Evolutionary conservation across 2,888 invertebrate species (phyloP).

Genomic region (Meta bourneti): DNA sequence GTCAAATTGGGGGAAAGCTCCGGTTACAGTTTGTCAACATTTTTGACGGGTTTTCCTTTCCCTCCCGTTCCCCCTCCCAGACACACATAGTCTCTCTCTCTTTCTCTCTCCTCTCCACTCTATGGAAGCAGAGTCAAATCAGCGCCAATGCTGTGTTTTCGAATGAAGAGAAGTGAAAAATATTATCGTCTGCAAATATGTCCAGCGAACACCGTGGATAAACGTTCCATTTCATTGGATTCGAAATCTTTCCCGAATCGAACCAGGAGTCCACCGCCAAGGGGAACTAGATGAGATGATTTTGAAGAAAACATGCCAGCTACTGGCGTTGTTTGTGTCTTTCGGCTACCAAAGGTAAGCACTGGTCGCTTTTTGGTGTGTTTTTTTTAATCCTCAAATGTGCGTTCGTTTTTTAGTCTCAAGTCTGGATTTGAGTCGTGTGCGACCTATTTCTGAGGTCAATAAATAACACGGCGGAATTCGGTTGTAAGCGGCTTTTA

Average conservation of each 20-base stretch:
- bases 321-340: slow-evolving; percentile 76
- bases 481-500: too few relatives aligned
- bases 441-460: neutral
- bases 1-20: slow-evolving; percentile 68
- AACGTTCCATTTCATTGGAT: slow-evolving; percentile 45
- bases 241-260: slow-evolving; percentile 44
- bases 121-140: slow-evolving; percentile 26
- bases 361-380: too few relatives aligned
- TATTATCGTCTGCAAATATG: slow-evolving; percentile 60
- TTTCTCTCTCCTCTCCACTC: slow-evolving; percentile 4
- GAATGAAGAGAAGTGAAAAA: slow-evolving; percentile 14
- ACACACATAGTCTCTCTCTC: slow-evolving; percentile 24
- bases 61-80: neutral
- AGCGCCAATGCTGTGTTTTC: slow-evolving; percentile 56
- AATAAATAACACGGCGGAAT: neutral
- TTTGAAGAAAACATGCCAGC: slow-evolving; percentile 77
- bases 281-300: slow-evolving; percentile 77
- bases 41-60: slow-evolving; percentile 48
- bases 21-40: slow-evolving; percentile 72
- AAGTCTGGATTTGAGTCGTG: neutral
- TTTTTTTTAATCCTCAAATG: neutral
- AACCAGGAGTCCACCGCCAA: slow-evolving; percentile 19
- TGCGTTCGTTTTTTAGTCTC: neutral
- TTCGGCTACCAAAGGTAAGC: slow-evolving; percentile 73
- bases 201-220: slow-evolving; percentile 51